phyloP scores from a whole-genome alignment of 1,140 invertebrate genomes.

The Zaprionus ghesquierei region DNA sequence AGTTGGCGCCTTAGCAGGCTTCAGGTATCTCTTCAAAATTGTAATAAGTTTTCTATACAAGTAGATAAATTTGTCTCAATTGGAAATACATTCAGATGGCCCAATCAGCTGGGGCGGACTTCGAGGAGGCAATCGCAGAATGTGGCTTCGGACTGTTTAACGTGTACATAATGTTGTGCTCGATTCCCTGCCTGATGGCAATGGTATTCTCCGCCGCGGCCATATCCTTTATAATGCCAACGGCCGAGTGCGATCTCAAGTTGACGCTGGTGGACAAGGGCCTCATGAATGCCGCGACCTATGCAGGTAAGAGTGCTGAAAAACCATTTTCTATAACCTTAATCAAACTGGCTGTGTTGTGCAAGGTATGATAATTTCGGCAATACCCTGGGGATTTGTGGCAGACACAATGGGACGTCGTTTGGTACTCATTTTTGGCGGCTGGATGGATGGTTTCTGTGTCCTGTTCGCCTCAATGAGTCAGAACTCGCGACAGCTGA shows the following conservation, averaged over 20 bases:
- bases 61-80: not conserved
- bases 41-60: not conserved
- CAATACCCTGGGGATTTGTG: conserved; percentile 91
- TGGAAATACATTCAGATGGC: conserved; percentile 26
- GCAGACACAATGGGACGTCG: conserved; percentile 90
- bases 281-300: conserved; percentile 86
- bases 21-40: conserved; percentile 13
- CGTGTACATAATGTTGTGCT: conserved; percentile 84
- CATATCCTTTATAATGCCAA: conserved; percentile 87
- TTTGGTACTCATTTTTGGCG: conserved; percentile 87
- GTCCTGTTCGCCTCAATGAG: conserved; percentile 87
- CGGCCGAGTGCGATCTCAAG: conserved; percentile 88
- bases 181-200: conserved; percentile 86
- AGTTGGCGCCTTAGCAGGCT: not conserved
- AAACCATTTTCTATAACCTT: not conserved
- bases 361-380: conserved; percentile 92
- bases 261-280: conserved; percentile 87
- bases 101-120: conserved; percentile 83
- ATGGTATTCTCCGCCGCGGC: conserved; percentile 86
- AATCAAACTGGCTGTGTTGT: not conserved
- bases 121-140: conserved; percentile 85
- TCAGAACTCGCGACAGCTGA: conserved; percentile 87
- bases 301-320: conserved; percentile 83
- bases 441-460: conserved; percentile 86
- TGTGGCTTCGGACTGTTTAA: conserved; percentile 88